These are phyloP conservation scores for Microdon myrmicae DNA, from an alignment of 2,888 invertebrate species.

Conservation along the genomic window DNA sequence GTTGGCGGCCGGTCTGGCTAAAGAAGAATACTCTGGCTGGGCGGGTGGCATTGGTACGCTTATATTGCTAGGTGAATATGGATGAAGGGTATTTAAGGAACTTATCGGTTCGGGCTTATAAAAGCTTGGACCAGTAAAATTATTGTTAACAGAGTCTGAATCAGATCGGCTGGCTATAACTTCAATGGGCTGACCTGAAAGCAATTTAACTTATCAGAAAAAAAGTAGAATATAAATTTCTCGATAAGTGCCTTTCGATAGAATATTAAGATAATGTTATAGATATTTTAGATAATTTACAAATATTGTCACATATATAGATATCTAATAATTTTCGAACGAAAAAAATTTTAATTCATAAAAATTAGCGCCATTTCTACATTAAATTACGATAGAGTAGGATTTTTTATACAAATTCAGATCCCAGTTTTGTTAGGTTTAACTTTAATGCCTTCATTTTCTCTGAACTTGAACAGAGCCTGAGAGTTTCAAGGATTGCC, in stretches of 20 bases:
- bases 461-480: no score
- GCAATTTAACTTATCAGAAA: neutral
- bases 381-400: no score
- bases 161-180: conserved; percentile 71
- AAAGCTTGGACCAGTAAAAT: conserved; percentile 64
- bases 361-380: no score
- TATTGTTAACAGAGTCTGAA: conserved; percentile 67
- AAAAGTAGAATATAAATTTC: neutral
- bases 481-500: no score
- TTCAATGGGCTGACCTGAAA: conserved; percentile 69
- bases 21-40: conserved; percentile 56
- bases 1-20: conserved; percentile 54
- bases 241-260: neutral
- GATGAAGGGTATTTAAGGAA: conserved; percentile 35
- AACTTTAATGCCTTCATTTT: no score
- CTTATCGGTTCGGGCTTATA: conserved; percentile 67
- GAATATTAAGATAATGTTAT: no score
- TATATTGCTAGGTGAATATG: conserved; percentile 55
- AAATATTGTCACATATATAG: no score
- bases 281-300: neutral
- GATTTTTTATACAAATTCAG: no score
- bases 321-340: no score
- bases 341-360: no score
- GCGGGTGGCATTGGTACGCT: conserved; percentile 59
- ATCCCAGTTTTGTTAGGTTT: no score